Conservation (phyloP, 2,888 invertebrate species). For the Ypsolopha scabrella region DNA sequence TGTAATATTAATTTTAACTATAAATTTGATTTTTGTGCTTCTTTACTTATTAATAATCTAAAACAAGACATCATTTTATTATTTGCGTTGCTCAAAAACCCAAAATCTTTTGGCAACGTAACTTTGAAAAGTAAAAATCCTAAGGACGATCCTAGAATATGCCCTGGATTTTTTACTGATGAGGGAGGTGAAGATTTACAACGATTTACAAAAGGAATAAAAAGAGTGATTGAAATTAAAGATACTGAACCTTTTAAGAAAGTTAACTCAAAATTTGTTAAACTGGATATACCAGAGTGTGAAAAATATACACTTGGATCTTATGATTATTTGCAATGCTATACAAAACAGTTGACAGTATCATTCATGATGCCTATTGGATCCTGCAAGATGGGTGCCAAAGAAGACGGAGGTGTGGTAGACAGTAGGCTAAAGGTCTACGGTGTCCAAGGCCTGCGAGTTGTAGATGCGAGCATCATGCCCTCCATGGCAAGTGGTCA, state of each 20-base stretch:
- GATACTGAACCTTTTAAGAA: slow-evolving; percentile 33
- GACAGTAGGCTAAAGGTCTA: slow-evolving; percentile 73
- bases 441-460: slow-evolving; percentile 76
- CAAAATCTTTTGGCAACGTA: slow-evolving; percentile 68
- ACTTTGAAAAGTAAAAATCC: slow-evolving; percentile 59
- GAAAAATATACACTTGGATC: slow-evolving; percentile 19
- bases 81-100: slow-evolving; percentile 62
- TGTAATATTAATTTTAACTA: not conserved
- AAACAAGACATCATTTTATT: not conserved
- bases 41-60: not conserved
- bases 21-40: not conserved
- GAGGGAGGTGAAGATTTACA: slow-evolving; percentile 51
- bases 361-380: slow-evolving; percentile 73
- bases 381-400: slow-evolving; percentile 76
- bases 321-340: slow-evolving; percentile 59
- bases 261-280: slow-evolving; percentile 24
- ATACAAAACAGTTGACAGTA: slow-evolving; percentile 42
- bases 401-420: slow-evolving; percentile 69
- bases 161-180: slow-evolving; percentile 69
- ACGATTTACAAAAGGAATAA: slow-evolving; percentile 33
- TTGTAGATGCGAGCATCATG: slow-evolving; percentile 85
- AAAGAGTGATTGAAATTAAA: slow-evolving; percentile 27
- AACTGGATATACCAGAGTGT: slow-evolving; percentile 29
- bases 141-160: slow-evolving; percentile 60
- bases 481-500: slow-evolving; percentile 82